Base-by-base conservation (phyloP, 2,888 invertebrate genomes). In the Torymus texanus region DNA sequence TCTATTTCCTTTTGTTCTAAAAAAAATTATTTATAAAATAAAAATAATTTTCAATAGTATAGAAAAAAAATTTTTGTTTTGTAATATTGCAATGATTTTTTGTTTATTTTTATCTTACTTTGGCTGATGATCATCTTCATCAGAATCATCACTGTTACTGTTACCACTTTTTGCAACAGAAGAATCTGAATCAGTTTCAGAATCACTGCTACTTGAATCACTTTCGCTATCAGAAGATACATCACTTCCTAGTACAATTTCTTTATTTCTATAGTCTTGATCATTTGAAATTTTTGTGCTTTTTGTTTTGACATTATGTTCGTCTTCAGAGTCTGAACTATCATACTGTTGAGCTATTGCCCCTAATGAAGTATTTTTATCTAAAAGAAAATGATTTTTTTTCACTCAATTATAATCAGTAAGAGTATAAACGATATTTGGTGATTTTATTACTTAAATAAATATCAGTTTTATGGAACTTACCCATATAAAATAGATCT, bases 261-360 rank as follows among this genome's bases (percentile, higher is more conserved):
- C 63, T 11, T 55, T 21, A 61, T 75, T 79, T 67, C 81, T 62
- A 50, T 82, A 78, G 53, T 65, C 12, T 41, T 78, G 16, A 11
- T 55, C 62, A 78, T 78, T 78, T 41, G 67, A 67, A 77, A 81
- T 58, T 70, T 65, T 61, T 16, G 55, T 14, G 63, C 63, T 73
- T 67, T 77, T n/a, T 18, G 71, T 76, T 70, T 78, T 41, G 41
- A 1, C 8, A 66, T 68, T 66, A n/a, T 75, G 77, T 79, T 86
- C 87, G 21, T 68, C 21, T 14, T 88, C 87, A 10, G 86, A 84
- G 80, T 86, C 86, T 4, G 85, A 85, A 82, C 82, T 82, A 18
- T 84, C 84, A 79, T 88, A 88, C 66, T 85, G 85, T n/a, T 82
- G 5, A n/a, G 89, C 88, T 71, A 82, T 80, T 41, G 41, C 68